phyloP scores from a whole-genome alignment of 2,888 invertebrate species.

The Micropterix aruncella region DNA sequence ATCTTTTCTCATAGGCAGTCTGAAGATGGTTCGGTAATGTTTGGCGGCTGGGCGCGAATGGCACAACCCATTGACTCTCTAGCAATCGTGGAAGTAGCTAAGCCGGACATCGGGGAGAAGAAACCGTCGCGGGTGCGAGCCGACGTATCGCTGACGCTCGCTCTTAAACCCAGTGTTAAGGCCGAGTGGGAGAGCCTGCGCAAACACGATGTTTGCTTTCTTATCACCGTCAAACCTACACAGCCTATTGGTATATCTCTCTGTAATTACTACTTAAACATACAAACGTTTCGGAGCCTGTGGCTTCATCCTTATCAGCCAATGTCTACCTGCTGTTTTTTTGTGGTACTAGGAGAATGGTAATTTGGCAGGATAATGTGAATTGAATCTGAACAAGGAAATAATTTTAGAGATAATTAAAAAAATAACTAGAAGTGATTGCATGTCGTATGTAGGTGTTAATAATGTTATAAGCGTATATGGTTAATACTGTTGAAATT shows the following conservation, averaged over 20 bases:
- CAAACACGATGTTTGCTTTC: conserved; percentile 96
- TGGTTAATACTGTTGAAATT: too few species aligned
- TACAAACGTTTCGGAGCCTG: conserved; percentile 1
- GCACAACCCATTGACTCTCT: conserved; percentile 88
- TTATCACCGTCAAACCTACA: conserved; percentile 80
- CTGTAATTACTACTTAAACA: too few species aligned
- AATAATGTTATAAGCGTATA: too few species aligned
- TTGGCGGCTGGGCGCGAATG: conserved; percentile 99
- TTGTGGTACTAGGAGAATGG: too few species aligned
- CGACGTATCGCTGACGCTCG: conserved; percentile 86
- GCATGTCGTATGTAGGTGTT: too few species aligned
- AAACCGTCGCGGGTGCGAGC: conserved; percentile 92
- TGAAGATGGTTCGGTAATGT: conserved; percentile 75
- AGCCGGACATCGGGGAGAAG: conserved; percentile 86
- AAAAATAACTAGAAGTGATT: too few species aligned
- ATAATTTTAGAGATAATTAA: too few species aligned
- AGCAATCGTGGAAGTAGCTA: conserved; percentile 88
- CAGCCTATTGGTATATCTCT: conserved; percentile 72
- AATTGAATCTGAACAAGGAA: too few species aligned
- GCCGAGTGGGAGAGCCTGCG: conserved; percentile 93
- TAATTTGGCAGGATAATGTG: too few species aligned
- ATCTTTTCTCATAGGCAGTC: conserved; percentile 47
- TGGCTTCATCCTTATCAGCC: background rate
- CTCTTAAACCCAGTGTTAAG: conserved; percentile 82
- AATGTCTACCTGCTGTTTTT: too few species aligned